These are phyloP conservation scores for Drosophila paranaensis DNA, from an alignment of 2,888 invertebrate genomes.

Conservation along the genomic window DNA sequence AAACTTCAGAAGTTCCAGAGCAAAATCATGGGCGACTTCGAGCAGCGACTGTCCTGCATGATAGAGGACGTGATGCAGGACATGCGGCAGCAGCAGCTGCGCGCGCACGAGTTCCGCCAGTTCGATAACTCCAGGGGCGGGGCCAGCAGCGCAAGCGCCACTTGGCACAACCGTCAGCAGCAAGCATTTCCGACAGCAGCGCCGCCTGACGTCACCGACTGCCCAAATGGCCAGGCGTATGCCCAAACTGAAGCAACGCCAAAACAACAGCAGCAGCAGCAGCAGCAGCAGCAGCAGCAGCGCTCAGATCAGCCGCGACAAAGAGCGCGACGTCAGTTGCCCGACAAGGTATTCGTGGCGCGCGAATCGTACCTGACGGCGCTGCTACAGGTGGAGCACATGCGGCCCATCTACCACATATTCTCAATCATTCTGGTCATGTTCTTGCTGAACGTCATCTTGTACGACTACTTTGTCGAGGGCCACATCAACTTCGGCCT, in stretches of 20 bases:
- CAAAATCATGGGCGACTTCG: constrained; percentile 76
- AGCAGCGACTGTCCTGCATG: constrained; percentile 78
- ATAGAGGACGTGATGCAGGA: constrained; percentile 83
- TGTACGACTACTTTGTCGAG: constrained; percentile 89
- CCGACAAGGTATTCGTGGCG: constrained; percentile 88
- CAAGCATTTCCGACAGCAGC: constrained; percentile 6
- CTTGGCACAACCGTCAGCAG: constrained; percentile 69
- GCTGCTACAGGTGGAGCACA: constrained; percentile 91
- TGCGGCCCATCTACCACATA: constrained; percentile 93
- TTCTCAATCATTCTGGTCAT: constrained; percentile 92
- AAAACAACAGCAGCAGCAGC: constrained; percentile 26
- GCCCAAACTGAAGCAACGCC: constrained; percentile 36
- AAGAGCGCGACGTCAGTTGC: constrained; percentile 78
- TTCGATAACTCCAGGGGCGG: constrained; percentile 56
- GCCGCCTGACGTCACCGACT: constrained; percentile 56
- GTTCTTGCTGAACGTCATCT: constrained; percentile 89
- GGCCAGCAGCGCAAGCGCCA: constrained; percentile 15
- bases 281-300: constrained; percentile 25
- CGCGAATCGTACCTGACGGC: constrained; percentile 93
- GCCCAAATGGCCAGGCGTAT: constrained; percentile 46
- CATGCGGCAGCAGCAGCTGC: constrained; percentile 78
- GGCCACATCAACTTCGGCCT: constrained; percentile 86
- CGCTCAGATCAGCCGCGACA: constrained; percentile 8
- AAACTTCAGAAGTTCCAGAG: constrained; percentile 75
- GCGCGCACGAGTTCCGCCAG: constrained; percentile 78